Base-by-base conservation (phyloP, 2,888 invertebrate genomes). In the Hirtodrosophila cameraria region DNA sequence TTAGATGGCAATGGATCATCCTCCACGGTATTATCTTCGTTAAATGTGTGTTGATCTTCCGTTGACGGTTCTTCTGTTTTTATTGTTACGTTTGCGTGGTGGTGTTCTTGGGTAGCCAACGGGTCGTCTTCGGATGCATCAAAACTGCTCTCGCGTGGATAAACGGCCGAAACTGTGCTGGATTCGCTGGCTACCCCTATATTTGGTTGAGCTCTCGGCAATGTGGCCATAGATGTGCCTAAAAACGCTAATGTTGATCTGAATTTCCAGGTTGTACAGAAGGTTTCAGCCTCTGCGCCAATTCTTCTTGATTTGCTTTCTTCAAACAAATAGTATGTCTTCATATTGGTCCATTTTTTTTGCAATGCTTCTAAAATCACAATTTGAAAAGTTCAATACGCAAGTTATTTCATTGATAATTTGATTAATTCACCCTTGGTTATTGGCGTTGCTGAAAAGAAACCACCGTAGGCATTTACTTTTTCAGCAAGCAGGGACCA, bases 261-360 rank as follows among this genome's bases (percentile, higher is more conserved):
- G 18, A 70, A 70, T 33, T 74, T 70, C 70, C 70, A 70, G 13
- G 75, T 74, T 15, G 75, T 70, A 8, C 39, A 39, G 4, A 68
- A 68, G 9, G 35, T 62, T 27, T 69, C 57, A 0, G 64, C 25
- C n/a, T 70, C 70, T 2, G 35, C 18, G 3, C 55, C 63, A 9
- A 74, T 38, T 7, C 64, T 45, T 5, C 70, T 35, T 2, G 75
- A 69, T 53, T 70, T 70, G 36, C 70, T 74, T 8, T 70, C 70
- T n/a, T 70, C 70, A 13, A 70, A 70, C 20, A 74, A 41, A 27
- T 70, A 70, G 9, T 70, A 70, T 3, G 70, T 70, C 9, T 70
- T 70, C 70, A 70, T 70, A 12, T 70, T 70, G 5, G 70, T 70
- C 70, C 70, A 70, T 33, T 70, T 70, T n/a, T 69, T 70, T 28